phyloP scores from a whole-genome alignment of 2,888 invertebrate genomes.

The Venusia cambrica region DNA sequence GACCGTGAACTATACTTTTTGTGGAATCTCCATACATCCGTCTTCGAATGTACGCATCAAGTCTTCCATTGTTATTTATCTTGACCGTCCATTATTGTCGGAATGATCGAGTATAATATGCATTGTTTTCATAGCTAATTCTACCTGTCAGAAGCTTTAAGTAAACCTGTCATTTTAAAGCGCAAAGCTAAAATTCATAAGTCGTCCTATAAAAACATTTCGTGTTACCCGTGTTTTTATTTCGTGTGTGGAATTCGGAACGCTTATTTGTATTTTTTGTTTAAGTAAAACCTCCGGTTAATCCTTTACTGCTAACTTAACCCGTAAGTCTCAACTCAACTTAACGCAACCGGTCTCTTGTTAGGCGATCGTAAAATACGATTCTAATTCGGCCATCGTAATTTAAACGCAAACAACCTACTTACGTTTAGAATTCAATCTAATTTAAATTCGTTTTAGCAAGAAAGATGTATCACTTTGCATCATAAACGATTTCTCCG shows the following conservation, averaged over 20 bases:
- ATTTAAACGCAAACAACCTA: constrained; percentile 9
- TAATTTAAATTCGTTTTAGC: constrained; percentile 15
- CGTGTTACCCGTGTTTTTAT: constrained; percentile 6
- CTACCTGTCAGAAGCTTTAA: constrained; percentile 17
- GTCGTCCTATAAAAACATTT: constrained; percentile 22
- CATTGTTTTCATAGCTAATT: constrained; percentile 22
- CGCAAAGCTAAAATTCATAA: constrained; percentile 10
- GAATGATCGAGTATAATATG: constrained; percentile 15
- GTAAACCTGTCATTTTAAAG: constrained; percentile 17
- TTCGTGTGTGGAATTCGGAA: constrained; percentile 13
- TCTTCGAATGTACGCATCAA: constrained; percentile 58
- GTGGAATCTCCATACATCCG: constrained; percentile 60
- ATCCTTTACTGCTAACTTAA: constrained; percentile 10
- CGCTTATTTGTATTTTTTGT: constrained; percentile 10
- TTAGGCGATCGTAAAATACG: background rate
- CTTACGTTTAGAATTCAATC: background rate
- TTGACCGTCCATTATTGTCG: constrained; percentile 17
- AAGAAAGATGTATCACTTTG: constrained; percentile 14
- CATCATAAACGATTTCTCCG: constrained; percentile 31
- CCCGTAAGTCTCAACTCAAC: too few relatives aligned
- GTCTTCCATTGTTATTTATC: constrained; percentile 21
- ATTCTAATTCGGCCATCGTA: constrained; percentile 7
- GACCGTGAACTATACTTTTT: constrained; percentile 71
- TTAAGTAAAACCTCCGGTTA: constrained; percentile 6
- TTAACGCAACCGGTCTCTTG: background rate